These are phyloP conservation scores for Lymantria monacha DNA, from an alignment of 2,888 invertebrate species.

Conservation along the genomic window DNA sequence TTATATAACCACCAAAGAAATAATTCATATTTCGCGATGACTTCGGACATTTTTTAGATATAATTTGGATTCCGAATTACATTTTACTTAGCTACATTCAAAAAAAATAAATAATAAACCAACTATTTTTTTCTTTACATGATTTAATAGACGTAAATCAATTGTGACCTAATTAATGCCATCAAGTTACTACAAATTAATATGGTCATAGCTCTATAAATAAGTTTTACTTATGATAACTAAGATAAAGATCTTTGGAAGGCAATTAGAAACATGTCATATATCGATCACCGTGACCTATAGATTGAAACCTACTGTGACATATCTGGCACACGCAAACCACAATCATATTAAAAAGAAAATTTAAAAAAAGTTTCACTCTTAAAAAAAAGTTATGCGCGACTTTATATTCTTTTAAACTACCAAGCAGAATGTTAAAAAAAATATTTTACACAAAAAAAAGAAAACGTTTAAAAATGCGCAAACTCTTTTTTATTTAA, in stretches of 20 bases:
- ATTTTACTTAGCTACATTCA: too few relatives aligned
- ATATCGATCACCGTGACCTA: slow-evolving; percentile 8
- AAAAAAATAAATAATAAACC: too few relatives aligned
- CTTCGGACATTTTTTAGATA: too few relatives aligned
- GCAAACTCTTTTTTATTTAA: slow-evolving; percentile 4
- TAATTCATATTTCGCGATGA: too few relatives aligned
- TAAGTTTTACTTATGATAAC: slow-evolving; percentile 1
- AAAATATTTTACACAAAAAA: slow-evolving; percentile 1
- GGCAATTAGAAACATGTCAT: slow-evolving; percentile 18
- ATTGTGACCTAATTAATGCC: too few relatives aligned
- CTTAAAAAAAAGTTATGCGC: not conserved
- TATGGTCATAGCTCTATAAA: slow-evolving; percentile 1
- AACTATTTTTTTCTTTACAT: too few relatives aligned
- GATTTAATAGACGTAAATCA: too few relatives aligned
- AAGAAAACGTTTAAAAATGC: slow-evolving; percentile 1
- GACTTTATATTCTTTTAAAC: not conserved
- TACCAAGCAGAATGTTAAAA: not conserved
- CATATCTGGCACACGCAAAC: slow-evolving; percentile 16
- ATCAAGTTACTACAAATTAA: not conserved
- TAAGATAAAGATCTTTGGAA: slow-evolving; percentile 17
- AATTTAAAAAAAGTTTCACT: not conserved
- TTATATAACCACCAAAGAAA: too few relatives aligned
- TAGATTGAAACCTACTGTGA: not conserved
- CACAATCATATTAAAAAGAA: slow-evolving; percentile 1
- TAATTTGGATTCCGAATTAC: too few relatives aligned